These are phyloP conservation scores for Hyphantria cunea DNA, from an alignment of 1,140 invertebrate genomes.

Conservation along the genomic window DNA sequence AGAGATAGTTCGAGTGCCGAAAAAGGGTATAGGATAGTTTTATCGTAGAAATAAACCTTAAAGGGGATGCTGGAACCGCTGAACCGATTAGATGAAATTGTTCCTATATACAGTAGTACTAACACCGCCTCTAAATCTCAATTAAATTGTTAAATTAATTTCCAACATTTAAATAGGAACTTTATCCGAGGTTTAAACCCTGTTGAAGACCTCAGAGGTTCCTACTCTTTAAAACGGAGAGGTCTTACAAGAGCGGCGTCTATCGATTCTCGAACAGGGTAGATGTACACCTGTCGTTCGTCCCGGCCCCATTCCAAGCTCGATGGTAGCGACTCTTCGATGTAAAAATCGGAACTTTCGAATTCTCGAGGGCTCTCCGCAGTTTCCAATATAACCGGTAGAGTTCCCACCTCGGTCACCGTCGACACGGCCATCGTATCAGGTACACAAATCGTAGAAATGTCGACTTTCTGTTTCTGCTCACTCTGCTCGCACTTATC, in stretches of 20 bases:
- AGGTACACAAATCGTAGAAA: conserved; percentile 54
- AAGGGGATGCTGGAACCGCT: too few species aligned
- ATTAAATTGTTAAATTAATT: too few species aligned
- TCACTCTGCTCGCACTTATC: conserved; percentile 87
- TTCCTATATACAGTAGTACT: too few species aligned
- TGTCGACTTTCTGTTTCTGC: conserved; percentile 63
- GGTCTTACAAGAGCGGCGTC: conserved; percentile 56
- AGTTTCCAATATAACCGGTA: conserved; percentile 57
- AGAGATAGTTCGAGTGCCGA: too few species aligned
- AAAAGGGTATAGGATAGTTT: too few species aligned
- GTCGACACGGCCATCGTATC: conserved; percentile 63
- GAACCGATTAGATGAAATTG: too few species aligned
- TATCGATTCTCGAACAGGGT: conserved; percentile 34
- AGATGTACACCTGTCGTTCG: conserved; percentile 67
- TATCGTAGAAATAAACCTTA: too few species aligned
- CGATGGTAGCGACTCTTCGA: conserved; percentile 91
- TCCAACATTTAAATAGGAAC: too few species aligned
- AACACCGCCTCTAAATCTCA: too few species aligned
- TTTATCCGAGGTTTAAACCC: too few species aligned
- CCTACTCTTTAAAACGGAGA: too few species aligned
- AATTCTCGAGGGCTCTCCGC: conserved; percentile 83
- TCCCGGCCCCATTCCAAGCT: conserved; percentile 85
- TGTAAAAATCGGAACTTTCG: conserved; percentile 91
- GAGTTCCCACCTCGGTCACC: conserved; percentile 70
- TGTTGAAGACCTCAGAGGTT: too few species aligned